Base-by-base conservation (phyloP, 2,797 vertebrate species). In the Acanthurus leucopareius region DNA sequence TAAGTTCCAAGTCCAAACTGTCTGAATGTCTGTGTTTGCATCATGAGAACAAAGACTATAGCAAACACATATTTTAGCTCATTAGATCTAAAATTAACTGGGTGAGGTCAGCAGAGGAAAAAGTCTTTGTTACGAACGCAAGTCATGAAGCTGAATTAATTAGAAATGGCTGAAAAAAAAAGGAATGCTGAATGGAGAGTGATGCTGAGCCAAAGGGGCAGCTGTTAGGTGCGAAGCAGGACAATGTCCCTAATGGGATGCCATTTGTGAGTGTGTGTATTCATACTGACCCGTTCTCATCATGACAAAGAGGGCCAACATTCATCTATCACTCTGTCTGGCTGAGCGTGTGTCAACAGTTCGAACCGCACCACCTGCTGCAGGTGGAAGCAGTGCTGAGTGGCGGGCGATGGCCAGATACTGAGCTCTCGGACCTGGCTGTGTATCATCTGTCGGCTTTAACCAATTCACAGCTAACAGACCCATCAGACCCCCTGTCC, bases 321-420 rank as follows among this genome's bases (percentile, higher is more conserved):
- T 54, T 82, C 85, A 89, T 89, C 73, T 42, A 81, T 91, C 88
- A 90, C 75, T 70, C 62, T 83, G 88, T 82, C 87, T 74, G 70
- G 44, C 82, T 38, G 74, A 74, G 75, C 58, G 80, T 48, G 75
- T 78, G 83, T 88, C 61, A 79, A 79, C 79, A 6, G 63, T 38
- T 9, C 0, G 1, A 85, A 77, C 86, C 69, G 5, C 48, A 3
- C 75, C 84, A 75, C 82, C 75, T 80, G 76, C 74, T 78, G 75
- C 80, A 84, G 85, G 85, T 77, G 72, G 63, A 67, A 16, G 63
- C 45, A 13, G 63, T 1, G 62, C 1, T 35, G 60, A 69, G 57
- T 56, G 66, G 67, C 10, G 13, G 58, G 49, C 19, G 0, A 69
- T 11, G 65, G 69, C 63, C 77, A 77, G 56, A 75, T n/a, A 60